Evolutionary conservation across 2,797 vertebrate genomes (phyloP), one percentile per base, ranked within the genome.

Genomic region (Eupleurogrammus muticus): DNA sequence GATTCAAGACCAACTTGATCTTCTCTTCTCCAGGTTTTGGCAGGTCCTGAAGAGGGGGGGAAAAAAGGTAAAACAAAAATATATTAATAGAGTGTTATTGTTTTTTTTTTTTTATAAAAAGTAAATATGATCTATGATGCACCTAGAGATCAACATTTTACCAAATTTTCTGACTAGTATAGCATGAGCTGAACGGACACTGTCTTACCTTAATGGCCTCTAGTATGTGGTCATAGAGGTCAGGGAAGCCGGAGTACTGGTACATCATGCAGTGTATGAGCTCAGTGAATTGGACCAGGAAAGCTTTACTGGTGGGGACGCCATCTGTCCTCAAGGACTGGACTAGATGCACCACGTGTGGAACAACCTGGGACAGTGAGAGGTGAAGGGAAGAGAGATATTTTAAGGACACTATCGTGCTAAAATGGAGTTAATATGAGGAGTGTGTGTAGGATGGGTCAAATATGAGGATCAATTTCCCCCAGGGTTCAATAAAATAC

Each of bases 231-330:
- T 99, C 97, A 21, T 99, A 99, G 79, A 99, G 97, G 85, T 99
- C 98, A 64, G 98, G 98, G 89, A 99, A 99, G 77, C 98, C 98
- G 38, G 98, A 99, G 83, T 96, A 99, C 90, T 99, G 98, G 88
- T 98, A 98, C 94, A 99, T 99, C 98, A 99, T 99, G 89, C 98
- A 99, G 87, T 99, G 97, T 70, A 97, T 92, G 75, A 99, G 78
- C 84, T 99, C 97, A 8, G 95, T 93, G 78, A 99, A 92, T 77
- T 99, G 97, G 82, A 96, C 87, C 80, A 99, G 80, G 88, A 98
- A 98, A 20, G 94, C 87, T 88, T 96, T 95, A 78, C 96, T 98
- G 81, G 94, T 96, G 77, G 95, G 88, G 53, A 97, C 93, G 35
- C 96, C 96, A 76, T 98, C 96, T 34, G 83, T 95, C 90, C 93